Evolutionary conservation across 1,140 invertebrate species (phyloP).

Genomic region (Cyclargus thomasi): DNA sequence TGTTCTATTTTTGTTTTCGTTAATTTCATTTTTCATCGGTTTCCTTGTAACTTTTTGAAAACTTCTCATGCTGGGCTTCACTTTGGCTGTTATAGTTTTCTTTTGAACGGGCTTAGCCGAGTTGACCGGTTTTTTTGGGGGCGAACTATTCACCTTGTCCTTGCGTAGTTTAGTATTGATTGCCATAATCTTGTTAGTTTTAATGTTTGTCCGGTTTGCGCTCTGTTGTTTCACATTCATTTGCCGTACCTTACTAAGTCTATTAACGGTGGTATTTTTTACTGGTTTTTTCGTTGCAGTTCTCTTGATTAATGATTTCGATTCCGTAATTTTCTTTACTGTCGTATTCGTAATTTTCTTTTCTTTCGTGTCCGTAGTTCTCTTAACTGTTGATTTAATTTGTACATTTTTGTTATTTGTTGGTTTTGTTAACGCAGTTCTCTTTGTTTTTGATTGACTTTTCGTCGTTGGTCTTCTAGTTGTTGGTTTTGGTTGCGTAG

Average conservation of each 20-base stretch:
- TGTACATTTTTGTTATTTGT: conserved; percentile 3
- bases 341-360: too few species aligned
- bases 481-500: neutral
- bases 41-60: neutral
- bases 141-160: neutral
- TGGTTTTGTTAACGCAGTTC: conserved; percentile 1
- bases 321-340: neutral
- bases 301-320: neutral
- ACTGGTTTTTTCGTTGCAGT: neutral
- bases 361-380: neutral
- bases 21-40: neutral
- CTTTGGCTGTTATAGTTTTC: neutral
- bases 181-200: neutral
- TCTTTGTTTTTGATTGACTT: neutral
- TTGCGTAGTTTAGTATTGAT: neutral
- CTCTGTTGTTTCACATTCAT: conserved; percentile 16
- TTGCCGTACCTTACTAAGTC: conserved; percentile 28
- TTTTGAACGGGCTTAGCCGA: neutral
- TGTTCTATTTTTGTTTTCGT: neutral
- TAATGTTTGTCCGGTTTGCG: neutral
- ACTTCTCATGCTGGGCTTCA: neutral
- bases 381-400: neutral
- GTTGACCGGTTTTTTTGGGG: neutral
- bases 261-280: conserved; percentile 20
- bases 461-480: conserved; percentile 17